phyloP scores from a whole-genome alignment of 2,113 vertebrate species.

The cattle (Bos taurus) region DNA sequence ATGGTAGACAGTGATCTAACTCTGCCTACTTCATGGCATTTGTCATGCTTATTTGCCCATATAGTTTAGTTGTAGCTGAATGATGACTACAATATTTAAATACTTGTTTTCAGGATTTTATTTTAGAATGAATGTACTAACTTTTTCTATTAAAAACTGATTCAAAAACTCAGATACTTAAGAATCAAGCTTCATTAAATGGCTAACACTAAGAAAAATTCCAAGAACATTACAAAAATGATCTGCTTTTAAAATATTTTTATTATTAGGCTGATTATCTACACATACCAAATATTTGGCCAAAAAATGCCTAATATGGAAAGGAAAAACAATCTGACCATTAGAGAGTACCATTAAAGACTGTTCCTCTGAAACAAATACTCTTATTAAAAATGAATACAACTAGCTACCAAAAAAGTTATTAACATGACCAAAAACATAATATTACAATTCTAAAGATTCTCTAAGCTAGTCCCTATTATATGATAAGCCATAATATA shows the following conservation, averaged over 20 bases:
- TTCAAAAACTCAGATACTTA: constrained; percentile 36
- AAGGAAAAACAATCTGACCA: too few species aligned
- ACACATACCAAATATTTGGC: neutral
- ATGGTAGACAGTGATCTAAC: constrained; percentile 72
- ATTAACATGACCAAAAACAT: neutral
- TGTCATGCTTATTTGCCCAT: constrained; percentile 51
- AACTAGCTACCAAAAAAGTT: constrained; percentile 1
- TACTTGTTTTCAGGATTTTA: constrained; percentile 42
- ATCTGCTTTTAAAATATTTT: neutral
- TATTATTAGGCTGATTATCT: constrained; percentile 16
- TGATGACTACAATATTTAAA: constrained; percentile 68
- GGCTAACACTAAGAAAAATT: constrained; percentile 20
- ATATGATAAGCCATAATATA: constrained; percentile 29
- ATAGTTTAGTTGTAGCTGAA: constrained; percentile 61
- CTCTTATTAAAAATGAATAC: constrained; percentile 37
- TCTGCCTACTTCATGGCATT: constrained; percentile 57
- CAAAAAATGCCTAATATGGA: constrained; percentile 1
- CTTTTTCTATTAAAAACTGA: constrained; percentile 25
- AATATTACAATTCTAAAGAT: constrained; percentile 26
- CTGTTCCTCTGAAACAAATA: constrained; percentile 26
- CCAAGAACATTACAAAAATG: constrained; percentile 22
- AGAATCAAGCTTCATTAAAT: constrained; percentile 12
- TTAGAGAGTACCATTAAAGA: neutral
- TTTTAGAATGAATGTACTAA: neutral
- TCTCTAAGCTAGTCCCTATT: neutral